phyloP scores from a whole-genome alignment of 35 echinoderm and acorn worm species.

The Chiridota heheva region DNA sequence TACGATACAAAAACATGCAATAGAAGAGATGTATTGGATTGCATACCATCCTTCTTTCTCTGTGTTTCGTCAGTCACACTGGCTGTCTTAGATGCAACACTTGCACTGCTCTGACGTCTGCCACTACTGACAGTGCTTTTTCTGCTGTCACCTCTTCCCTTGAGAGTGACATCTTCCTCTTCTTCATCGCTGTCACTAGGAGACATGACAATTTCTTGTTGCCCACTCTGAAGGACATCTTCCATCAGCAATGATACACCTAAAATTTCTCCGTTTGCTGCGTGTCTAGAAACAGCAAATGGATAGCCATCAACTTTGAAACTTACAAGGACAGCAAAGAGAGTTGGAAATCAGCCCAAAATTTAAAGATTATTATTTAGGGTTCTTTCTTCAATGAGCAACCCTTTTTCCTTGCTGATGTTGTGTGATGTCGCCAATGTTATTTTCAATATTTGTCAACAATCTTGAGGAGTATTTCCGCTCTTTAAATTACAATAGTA shows the following conservation, averaged over 20 bases:
- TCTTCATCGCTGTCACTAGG: constrained; percentile 65
- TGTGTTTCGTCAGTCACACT: not conserved
- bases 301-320: not conserved
- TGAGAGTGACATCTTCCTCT: constrained; percentile 1
- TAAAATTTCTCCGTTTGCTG: constrained; percentile 90
- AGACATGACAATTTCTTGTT: constrained; percentile 77
- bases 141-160: constrained; percentile 2
- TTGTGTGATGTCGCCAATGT: too few relatives aligned
- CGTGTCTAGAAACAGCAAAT: constrained; percentile 57
- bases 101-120: constrained; percentile 33
- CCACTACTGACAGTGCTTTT: not conserved
- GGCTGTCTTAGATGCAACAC: constrained; percentile 23
- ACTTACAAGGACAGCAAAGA: too few relatives aligned
- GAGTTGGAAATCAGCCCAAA: too few relatives aligned
- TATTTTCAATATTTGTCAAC: too few relatives aligned
- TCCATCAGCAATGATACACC: constrained; percentile 97
- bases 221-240: constrained; percentile 88
- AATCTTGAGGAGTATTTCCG: too few relatives aligned
- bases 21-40: too few relatives aligned
- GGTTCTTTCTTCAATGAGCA: too few relatives aligned
- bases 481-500: too few relatives aligned
- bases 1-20: too few relatives aligned
- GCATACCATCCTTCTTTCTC: too few relatives aligned
- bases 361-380: too few relatives aligned
- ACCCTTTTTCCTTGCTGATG: too few relatives aligned